Evolutionary conservation across 2,888 invertebrate species (phyloP).

Genomic region (Chromoteleia sp.): DNA sequence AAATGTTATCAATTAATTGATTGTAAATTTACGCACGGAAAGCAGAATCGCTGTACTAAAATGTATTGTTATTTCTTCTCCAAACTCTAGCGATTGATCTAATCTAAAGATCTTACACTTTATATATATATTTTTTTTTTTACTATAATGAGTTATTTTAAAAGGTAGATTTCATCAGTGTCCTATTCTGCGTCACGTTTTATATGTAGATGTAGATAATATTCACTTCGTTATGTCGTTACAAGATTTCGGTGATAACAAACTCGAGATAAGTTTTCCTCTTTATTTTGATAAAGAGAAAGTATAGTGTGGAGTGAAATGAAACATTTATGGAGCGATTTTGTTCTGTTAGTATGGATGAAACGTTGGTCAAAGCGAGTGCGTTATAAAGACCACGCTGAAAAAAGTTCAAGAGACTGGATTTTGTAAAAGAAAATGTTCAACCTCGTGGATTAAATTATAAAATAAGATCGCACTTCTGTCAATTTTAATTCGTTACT

Average conservation of each 20-base stretch:
- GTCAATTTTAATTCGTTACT: background rate
- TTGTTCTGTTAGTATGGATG: conserved; percentile 39
- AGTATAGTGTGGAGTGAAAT: conserved; percentile 26
- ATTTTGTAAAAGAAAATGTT: conserved; percentile 18
- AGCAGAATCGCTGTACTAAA: too few species aligned
- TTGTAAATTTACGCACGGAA: too few species aligned
- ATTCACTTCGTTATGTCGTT: conserved; percentile 48
- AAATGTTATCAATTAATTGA: too few species aligned
- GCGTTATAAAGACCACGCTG: background rate
- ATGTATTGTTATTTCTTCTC: background rate
- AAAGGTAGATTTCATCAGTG: conserved; percentile 14
- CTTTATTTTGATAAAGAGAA: conserved; percentile 46
- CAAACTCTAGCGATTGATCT: background rate
- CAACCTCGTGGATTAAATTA: background rate
- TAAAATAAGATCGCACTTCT: background rate
- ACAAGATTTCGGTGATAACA: conserved; percentile 33
- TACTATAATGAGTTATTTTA: conserved; percentile 4
- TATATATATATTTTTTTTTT: conserved; percentile 2
- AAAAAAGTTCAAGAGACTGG: conserved; percentile 27
- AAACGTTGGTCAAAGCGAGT: conserved; percentile 27
- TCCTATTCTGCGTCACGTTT: conserved; percentile 10
- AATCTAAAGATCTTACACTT: background rate
- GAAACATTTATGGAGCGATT: conserved; percentile 44
- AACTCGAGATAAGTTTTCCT: conserved; percentile 40
- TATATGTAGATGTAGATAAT: conserved; percentile 37